phyloP scores from a whole-genome alignment of 1,140 invertebrate species.

The Drosophila kepulauana region DNA sequence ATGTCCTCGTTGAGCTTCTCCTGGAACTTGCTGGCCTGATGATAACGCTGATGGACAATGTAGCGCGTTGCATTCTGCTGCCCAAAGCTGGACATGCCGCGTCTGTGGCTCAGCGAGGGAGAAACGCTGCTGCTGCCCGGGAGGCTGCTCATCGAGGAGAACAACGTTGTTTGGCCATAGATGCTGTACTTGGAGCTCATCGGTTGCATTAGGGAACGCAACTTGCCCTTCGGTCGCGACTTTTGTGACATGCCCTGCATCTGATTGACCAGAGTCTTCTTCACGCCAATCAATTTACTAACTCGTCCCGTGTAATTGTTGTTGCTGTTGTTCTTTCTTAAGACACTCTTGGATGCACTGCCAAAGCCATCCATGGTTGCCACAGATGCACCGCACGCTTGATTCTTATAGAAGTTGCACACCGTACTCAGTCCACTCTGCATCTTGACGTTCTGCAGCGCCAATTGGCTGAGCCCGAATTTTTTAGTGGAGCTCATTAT shows the following conservation, averaged over 20 bases:
- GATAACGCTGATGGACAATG: conserved; percentile 37
- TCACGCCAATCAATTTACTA: conserved; percentile 56
- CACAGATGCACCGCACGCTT: background rate
- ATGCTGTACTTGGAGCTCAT: conserved; percentile 36
- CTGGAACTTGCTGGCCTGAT: conserved; percentile 5
- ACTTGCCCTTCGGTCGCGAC: background rate
- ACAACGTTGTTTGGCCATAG: conserved; percentile 44
- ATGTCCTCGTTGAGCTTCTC: conserved; percentile 2
- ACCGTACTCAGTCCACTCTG: conserved; percentile 1
- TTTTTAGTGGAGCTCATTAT: conserved; percentile 21
- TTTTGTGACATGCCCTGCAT: conserved; percentile 51
- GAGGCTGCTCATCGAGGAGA: conserved; percentile 42
- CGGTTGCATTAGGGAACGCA: background rate
- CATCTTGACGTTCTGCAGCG: conserved; percentile 7
- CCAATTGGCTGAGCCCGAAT: conserved; percentile 16
- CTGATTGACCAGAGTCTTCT: conserved; percentile 60
- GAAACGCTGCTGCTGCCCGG: conserved; percentile 8
- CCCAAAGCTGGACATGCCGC: background rate
- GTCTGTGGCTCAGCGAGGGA: background rate
- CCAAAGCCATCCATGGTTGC: background rate
- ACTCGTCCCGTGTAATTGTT: background rate
- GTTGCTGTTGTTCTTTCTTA: background rate
- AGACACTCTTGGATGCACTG: too few species aligned
- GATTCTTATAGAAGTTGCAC: background rate
- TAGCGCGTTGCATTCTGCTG: background rate